Conservation (phyloP, 2,888 invertebrate species). For the Aphidoletes aphidimyza region DNA sequence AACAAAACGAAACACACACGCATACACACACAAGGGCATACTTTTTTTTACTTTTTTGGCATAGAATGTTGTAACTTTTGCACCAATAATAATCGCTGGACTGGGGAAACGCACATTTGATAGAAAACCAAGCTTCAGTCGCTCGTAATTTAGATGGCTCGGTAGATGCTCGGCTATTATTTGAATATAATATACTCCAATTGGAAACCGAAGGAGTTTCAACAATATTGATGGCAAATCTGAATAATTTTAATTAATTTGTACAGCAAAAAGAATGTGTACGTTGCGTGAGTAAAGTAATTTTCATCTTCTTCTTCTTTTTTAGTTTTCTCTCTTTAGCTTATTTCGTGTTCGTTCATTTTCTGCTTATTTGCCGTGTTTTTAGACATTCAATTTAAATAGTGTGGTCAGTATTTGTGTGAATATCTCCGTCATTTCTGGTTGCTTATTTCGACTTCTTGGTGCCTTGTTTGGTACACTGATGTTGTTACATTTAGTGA, state of each 20-base stretch:
- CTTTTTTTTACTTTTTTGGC: no score
- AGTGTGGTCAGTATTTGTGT: constrained; percentile 9
- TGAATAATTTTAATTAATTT: constrained; percentile 46
- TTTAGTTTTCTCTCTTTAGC: not conserved
- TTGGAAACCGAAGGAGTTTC: not conserved
- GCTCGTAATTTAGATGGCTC: no score
- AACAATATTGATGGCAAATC: constrained; percentile 44
- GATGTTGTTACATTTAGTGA: no score
- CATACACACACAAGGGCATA: no score
- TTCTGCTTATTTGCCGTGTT: not conserved
- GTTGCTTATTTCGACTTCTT: no score
- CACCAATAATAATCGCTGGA: not conserved
- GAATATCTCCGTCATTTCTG: no score
- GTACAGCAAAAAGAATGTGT: constrained; percentile 41
- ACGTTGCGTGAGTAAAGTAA: constrained; percentile 49
- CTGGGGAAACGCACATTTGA: not conserved
- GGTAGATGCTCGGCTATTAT: no score
- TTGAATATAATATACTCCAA: not conserved
- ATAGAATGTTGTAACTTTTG: no score
- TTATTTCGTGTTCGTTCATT: no score
- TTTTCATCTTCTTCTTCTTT: constrained; percentile 5
- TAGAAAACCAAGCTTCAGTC: not conserved
- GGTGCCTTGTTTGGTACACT: no score
- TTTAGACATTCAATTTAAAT: constrained; percentile 32
- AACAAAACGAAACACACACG: no score